A percentile compares a stretch with the other conserved stretches of the same genome.
Conservation (phyloP, 2,113 vertebrate genomes). For the Agelaius tricolor region DNA sequence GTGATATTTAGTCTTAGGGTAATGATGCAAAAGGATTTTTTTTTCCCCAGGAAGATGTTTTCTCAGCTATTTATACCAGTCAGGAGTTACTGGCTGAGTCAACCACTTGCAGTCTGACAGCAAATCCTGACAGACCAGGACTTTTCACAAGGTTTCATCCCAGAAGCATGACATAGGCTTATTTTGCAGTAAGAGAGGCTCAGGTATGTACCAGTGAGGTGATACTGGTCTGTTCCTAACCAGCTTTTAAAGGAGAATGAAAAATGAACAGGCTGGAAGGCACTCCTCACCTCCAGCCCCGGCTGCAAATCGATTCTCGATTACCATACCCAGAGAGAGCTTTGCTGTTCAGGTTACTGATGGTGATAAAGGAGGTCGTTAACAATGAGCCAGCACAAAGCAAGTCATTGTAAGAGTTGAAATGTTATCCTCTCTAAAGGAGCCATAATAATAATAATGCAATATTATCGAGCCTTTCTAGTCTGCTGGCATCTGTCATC, state of each 20-base stretch:
- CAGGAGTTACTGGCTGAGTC: not conserved
- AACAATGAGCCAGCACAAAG: conserved; percentile 47
- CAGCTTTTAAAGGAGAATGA: not conserved
- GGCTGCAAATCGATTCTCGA: conserved; percentile 30
- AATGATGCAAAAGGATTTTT: conserved; percentile 1
- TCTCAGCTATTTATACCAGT: not conserved
- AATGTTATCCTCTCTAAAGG: conserved; percentile 43
- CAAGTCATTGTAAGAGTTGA: conserved; percentile 50
- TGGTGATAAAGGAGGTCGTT: conserved; percentile 51
- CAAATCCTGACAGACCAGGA: not conserved
- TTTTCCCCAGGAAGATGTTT: conserved; percentile 19
- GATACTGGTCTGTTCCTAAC: not conserved
- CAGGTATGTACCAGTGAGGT: not conserved
- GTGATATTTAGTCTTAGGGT: not conserved
- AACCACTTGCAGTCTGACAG: conserved; percentile 12
- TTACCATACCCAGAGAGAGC: conserved; percentile 18
- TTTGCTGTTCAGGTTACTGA: conserved; percentile 11
- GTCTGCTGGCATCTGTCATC: conserved; percentile 42
- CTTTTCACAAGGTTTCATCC: not conserved
- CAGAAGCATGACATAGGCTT: not conserved
- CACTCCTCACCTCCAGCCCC: not conserved
- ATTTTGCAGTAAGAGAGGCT: not conserved
- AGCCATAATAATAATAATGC: conserved; percentile 37
- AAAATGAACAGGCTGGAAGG: not conserved
- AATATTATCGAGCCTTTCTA: conserved; percentile 41